These are phyloP conservation scores for Vidua macroura DNA, from an alignment of 2,113 vertebrate species.

Conservation along the genomic window DNA sequence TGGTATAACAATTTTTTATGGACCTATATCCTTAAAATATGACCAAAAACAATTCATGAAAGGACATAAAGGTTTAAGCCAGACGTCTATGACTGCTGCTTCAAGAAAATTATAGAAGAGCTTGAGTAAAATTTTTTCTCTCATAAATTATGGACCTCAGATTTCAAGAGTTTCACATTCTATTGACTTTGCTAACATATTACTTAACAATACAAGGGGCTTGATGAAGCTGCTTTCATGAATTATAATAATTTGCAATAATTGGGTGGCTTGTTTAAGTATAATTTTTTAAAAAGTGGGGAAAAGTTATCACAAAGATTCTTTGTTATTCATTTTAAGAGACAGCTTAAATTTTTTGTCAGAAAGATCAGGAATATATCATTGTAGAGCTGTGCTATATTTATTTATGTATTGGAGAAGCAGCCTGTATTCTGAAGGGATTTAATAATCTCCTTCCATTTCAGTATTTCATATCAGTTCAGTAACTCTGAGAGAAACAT, in stretches of 20 bases:
- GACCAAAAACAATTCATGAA: neutral
- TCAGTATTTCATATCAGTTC: neutral
- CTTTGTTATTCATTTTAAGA: conserved; percentile 22
- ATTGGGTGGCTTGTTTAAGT: conserved; percentile 25
- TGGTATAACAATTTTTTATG: neutral
- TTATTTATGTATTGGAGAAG: neutral
- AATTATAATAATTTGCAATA: conserved; percentile 40
- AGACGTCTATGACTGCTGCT: neutral
- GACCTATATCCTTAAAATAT: neutral
- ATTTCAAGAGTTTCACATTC: neutral
- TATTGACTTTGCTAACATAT: neutral
- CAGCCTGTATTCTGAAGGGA: neutral
- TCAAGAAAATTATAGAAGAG: neutral
- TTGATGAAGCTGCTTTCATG: conserved; percentile 23
- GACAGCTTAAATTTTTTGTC: neutral
- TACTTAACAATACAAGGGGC: conserved; percentile 8
- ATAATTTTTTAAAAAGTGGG: conserved; percentile 35
- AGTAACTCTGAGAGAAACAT: neutral
- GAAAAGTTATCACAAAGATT: neutral
- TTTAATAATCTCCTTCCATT: neutral
- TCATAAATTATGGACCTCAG: neutral
- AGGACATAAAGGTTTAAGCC: neutral
- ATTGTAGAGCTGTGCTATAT: neutral
- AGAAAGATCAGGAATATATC: neutral
- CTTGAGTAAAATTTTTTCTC: neutral